Evolutionary conservation across 2,797 vertebrate genomes (phyloP).

Genomic region (Eurystomus glaucurus): DNA sequence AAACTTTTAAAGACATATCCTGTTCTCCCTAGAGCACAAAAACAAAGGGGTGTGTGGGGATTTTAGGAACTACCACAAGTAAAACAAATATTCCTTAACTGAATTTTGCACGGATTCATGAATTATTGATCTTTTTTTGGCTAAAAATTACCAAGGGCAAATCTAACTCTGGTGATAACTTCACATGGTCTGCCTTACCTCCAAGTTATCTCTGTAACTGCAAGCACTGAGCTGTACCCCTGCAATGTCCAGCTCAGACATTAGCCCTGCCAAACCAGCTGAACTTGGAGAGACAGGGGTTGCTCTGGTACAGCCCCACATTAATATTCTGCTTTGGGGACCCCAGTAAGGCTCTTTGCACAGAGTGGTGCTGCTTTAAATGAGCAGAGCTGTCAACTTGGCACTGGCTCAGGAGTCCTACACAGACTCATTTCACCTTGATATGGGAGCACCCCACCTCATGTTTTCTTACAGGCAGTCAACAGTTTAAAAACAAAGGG

Average conservation of each 20-base stretch:
- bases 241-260: not conserved
- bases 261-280: not conserved
- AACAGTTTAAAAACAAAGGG: not conserved
- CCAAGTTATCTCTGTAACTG: not conserved
- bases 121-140: not conserved
- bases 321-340: not conserved
- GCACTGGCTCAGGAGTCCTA: not conserved
- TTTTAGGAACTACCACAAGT: not conserved
- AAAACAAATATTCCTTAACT: not conserved
- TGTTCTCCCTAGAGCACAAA: not conserved
- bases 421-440: not conserved
- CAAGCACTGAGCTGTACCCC: not conserved
- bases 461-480: not conserved
- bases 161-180: not conserved
- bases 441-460: not conserved
- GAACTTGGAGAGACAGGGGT: accelerated
- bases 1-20: not conserved
- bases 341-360: not conserved
- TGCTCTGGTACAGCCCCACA: not conserved
- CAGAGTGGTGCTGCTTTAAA: not conserved
- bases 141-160: not conserved
- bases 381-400: not conserved
- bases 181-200: not conserved
- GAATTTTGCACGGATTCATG: not conserved
- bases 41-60: accelerated